Evolutionary conservation across 2,797 vertebrate genomes (phyloP), one percentile per base, ranked within the genome.

Genomic region (Sandelia bainsii): DNA sequence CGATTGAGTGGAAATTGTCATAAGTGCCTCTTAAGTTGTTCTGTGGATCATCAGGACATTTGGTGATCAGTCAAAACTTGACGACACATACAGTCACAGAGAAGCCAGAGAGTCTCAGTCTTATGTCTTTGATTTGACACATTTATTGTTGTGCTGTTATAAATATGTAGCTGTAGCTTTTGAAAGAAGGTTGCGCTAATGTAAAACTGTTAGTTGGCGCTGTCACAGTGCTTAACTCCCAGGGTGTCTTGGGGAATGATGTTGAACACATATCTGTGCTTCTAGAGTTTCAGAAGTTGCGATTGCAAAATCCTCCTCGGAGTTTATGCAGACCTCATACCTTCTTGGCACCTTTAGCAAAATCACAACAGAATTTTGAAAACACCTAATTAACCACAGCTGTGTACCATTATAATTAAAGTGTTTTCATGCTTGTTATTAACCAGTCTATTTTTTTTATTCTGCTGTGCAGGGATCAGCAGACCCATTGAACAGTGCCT

Each of bases 401-500:
- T 72, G 49, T 53, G 0, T 32, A 10, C 46, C 39, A 3, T n/a
- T 45, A 8, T 1, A 37, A 59, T 37, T 4, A 10, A 53, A 23
- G 1, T 39, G 9, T 63, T 22, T 12, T 13, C 14, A 6, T 45
- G 0, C 22, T 40, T 20, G 8, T 23, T 50, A 46, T 20, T 9
- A 0, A 49, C 45, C 8, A 34, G 13, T 67, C 7, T 34, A 0
- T 13, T 62, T 27, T 29, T 62, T 32, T 51, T 56, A 1, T 40
- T n/a, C 1, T 62, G 20, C 12, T 23, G 3, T 7, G 10, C 80
- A 98, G 98, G 97, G 97, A 72, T 95, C 97, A 16, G 96, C 98
- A 4, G 98, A 98, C 89, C 97, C 98, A 32, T 85, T 99, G 53
- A 98, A 99, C 91, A 98, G 97, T 44, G 97, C 96, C 3, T 99